Conservation (phyloP, 2,113 vertebrate genomes). For the Oryzias melastigma region DNA sequence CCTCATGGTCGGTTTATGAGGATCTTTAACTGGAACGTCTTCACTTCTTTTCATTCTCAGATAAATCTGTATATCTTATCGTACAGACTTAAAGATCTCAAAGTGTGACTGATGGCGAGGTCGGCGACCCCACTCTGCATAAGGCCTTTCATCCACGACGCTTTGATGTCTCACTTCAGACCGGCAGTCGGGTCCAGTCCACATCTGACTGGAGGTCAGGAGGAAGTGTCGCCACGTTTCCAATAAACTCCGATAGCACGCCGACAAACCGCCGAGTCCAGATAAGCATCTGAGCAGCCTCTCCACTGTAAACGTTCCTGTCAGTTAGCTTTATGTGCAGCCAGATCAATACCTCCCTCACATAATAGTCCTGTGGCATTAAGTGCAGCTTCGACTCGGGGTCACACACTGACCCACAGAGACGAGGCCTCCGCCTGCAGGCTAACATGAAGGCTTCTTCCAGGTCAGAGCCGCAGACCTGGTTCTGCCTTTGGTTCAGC, state of each 20-base stretch:
- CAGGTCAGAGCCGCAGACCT: slow-evolving; percentile 3
- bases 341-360: slow-evolving; percentile 40
- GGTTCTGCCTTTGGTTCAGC: background rate
- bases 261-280: slow-evolving; percentile 10
- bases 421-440: slow-evolving; percentile 22
- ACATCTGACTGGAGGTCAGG: background rate
- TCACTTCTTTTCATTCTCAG: background rate
- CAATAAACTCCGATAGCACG: slow-evolving; percentile 14
- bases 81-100: slow-evolving; percentile 35
- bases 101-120: slow-evolving; percentile 41
- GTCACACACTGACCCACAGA: slow-evolving; percentile 18
- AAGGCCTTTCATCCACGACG: no score
- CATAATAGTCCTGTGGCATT: slow-evolving; percentile 12
- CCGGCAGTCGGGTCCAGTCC: background rate
- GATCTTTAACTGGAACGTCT: no score
- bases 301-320: slow-evolving; percentile 26
- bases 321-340: slow-evolving; percentile 21
- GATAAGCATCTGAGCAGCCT: slow-evolving; percentile 31
- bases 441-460: slow-evolving; percentile 28
- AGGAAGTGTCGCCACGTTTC: background rate
- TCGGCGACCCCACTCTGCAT: slow-evolving; percentile 4
- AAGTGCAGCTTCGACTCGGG: slow-evolving; percentile 19
- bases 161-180: background rate
- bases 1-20: background rate
- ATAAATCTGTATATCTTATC: background rate